Evolutionary conservation across 2,888 invertebrate species (phyloP), one percentile per base, ranked within the genome.

Genomic region (Lampropteryx suffumata): DNA sequence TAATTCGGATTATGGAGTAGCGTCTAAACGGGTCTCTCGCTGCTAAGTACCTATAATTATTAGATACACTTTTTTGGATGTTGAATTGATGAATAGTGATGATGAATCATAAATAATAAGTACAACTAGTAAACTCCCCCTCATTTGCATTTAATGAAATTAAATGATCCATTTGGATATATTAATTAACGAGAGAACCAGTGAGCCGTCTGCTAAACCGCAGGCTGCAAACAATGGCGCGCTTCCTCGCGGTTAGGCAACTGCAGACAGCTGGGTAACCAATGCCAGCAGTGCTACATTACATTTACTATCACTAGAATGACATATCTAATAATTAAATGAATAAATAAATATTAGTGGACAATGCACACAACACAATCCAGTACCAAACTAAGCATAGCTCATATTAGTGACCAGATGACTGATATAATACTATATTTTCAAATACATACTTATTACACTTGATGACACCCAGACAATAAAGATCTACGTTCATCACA

Each of bases 91-190:
- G 35, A n/a, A n/a, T 45, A 41, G 36, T 39, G 42, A 49, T 65
- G 57, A 64, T 63, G 59, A 68, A 73, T 68, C 56, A 53, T 51
- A 46, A 27, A 52, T 62, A 61, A 69, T 71, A 65, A 76, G 78
- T 75, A 71, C 71, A 72, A 65, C 74, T 73, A 70, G 73, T 62
- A 62, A 71, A 78, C 81, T 81, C 82, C 87, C 85, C 82, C 82
- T 84, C 76, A 88, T 89, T 90, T 89, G 82, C 82, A 90, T 88
- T 88, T 85, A 85, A 88, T 90, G 76, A 89, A 89, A 90, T 89
- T 90, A 89, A 89, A 90, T 90, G 89, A 90, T 87, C 79, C 90
- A 87, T 89, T 89, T 87, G 85, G 67, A 82, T 80, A 88, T 85
- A 89, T 86, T 90, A 90, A 90, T 89, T 90, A 90, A 89, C 75